These are phyloP conservation scores for Apamea sordens DNA, from an alignment of 2,888 invertebrate genomes.

Conservation along the genomic window DNA sequence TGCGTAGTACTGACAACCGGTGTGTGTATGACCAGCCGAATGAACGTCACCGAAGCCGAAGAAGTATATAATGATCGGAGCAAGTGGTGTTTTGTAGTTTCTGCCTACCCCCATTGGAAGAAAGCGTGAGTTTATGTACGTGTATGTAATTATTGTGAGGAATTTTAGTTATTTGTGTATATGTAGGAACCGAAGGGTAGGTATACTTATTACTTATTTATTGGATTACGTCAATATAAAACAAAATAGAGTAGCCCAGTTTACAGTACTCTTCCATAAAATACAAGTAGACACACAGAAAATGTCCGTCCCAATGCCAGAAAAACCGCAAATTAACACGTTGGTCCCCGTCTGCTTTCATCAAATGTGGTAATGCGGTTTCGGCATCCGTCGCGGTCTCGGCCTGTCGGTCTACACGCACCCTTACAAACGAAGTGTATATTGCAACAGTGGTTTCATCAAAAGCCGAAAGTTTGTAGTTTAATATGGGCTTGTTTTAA, in stretches of 20 bases:
- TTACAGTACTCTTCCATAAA: not conserved
- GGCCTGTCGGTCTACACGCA: constrained; percentile 15
- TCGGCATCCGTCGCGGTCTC: constrained; percentile 29
- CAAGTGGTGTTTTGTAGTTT: not conserved
- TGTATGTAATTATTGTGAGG: not conserved
- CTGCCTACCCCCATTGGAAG: no score
- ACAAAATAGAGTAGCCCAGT: not conserved
- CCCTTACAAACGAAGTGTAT: constrained; percentile 50
- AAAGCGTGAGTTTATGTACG: not conserved
- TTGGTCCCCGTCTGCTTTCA: constrained; percentile 15
- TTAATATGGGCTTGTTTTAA: constrained; percentile 60
- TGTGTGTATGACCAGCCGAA: not conserved
- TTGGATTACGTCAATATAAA: not conserved
- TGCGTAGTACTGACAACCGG: not conserved
- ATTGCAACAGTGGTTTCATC: constrained; percentile 55
- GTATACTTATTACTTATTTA: not conserved
- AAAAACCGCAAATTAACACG: constrained; percentile 45
- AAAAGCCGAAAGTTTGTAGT: constrained; percentile 62
- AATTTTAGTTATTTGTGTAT: not conserved
- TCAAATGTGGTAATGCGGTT: constrained; percentile 41
- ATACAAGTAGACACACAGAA: not conserved
- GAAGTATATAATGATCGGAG: not conserved
- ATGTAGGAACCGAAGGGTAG: not conserved
- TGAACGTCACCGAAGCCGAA: not conserved
- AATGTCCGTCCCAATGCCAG: not conserved